phyloP scores from a whole-genome alignment of 2,888 invertebrate species.

The Lasioglossum zephyrum region DNA sequence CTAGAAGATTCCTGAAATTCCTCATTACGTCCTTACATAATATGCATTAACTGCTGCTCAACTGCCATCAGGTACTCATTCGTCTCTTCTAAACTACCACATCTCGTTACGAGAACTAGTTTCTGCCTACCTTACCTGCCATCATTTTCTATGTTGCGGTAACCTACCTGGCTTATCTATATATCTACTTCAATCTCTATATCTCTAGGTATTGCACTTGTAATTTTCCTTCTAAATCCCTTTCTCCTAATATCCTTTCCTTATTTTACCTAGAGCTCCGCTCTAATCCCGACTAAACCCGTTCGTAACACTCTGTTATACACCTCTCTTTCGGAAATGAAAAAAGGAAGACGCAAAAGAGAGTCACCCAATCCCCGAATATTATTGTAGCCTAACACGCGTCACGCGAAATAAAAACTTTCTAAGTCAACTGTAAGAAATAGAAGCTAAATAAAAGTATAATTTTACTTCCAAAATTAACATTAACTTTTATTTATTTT shows the following conservation, averaged over 20 bases:
- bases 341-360: neutral
- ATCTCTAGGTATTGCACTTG: neutral
- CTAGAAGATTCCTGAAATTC: neutral
- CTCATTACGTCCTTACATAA: neutral
- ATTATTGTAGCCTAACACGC: neutral
- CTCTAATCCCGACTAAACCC: neutral
- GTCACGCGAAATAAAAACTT: neutral
- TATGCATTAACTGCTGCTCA: neutral
- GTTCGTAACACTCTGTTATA: neutral
- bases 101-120: constrained; percentile 2
- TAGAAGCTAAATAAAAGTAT: too few species aligned
- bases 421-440: neutral
- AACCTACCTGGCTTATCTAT: constrained; percentile 3
- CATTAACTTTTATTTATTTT: neutral
- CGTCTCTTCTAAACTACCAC: neutral
- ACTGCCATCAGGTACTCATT: neutral
- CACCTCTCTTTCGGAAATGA: neutral
- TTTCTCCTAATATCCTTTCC: constrained; percentile 3
- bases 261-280: neutral
- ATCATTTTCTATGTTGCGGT: neutral
- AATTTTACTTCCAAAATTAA: neutral
- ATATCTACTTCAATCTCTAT: neutral
- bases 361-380: neutral
- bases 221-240: constrained; percentile 11
- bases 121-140: neutral